These are phyloP conservation scores for Telmatochromis brichardi DNA, from an alignment of 2,113 vertebrate species.

Conservation along the genomic window DNA sequence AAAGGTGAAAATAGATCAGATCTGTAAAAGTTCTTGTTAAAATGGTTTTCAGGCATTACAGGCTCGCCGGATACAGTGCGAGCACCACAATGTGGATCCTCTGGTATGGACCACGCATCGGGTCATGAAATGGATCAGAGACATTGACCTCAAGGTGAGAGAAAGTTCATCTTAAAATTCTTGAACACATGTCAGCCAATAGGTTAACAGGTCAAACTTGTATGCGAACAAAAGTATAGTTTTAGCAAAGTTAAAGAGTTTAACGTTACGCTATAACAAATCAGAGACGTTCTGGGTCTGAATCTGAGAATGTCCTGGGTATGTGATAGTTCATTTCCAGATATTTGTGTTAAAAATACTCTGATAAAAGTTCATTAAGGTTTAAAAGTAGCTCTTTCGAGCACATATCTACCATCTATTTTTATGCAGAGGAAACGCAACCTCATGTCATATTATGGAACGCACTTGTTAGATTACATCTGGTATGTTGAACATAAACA, in stretches of 20 bases:
- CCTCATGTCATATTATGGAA: background rate
- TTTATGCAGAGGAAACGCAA: background rate
- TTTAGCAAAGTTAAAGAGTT: background rate
- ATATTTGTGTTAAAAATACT: background rate
- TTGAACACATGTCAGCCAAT: background rate
- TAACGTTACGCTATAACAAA: fast-evolving
- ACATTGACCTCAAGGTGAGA: conserved; percentile 82
- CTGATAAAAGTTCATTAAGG: background rate
- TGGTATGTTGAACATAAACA: background rate
- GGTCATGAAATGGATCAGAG: conserved; percentile 80
- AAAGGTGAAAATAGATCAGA: background rate
- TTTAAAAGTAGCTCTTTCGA: background rate
- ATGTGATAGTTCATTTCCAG: background rate
- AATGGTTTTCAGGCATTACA: conserved; percentile 69
- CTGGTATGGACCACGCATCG: conserved; percentile 83
- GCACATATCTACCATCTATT: background rate
- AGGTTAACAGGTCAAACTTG: background rate
- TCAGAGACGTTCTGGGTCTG: background rate
- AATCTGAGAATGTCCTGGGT: background rate
- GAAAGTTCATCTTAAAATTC: background rate
- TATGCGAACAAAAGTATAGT: background rate
- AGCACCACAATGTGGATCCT: conserved; percentile 77
- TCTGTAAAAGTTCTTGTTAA: background rate
- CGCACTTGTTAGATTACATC: background rate
- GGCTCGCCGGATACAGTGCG: conserved; percentile 74